Evolutionary conservation across 2,888 invertebrate species (phyloP).

Genomic region (Gortyna flavago): DNA sequence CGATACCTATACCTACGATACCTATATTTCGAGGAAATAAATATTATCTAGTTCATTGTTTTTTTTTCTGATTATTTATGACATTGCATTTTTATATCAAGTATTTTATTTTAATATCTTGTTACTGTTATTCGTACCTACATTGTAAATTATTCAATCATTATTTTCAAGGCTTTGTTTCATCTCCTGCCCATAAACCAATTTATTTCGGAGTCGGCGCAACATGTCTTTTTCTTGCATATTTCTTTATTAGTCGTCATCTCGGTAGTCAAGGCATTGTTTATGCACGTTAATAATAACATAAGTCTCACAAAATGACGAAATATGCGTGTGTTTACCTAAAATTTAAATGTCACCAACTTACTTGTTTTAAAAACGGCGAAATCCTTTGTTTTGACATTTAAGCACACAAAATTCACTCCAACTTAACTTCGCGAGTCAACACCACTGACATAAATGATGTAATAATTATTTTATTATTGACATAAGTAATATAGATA

Average conservation of each 20-base stretch:
- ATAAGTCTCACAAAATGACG: too few relatives aligned
- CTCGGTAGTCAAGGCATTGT: background rate
- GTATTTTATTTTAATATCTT: background rate
- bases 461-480: slow-evolving; percentile 13
- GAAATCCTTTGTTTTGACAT: slow-evolving; percentile 64
- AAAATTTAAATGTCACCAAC: slow-evolving; percentile 31
- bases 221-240: background rate
- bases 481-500: background rate
- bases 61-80: too few relatives aligned
- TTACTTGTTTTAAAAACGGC: slow-evolving; percentile 74
- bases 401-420: slow-evolving; percentile 38
- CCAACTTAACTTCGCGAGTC: slow-evolving; percentile 7
- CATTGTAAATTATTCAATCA: background rate
- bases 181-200: background rate
- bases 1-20: too few relatives aligned
- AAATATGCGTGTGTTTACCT: background rate
- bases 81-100: background rate
- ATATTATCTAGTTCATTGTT: background rate
- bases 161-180: background rate
- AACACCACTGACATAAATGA: slow-evolving; percentile 18
- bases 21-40: too few relatives aligned
- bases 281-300: background rate
- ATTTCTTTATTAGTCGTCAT: background rate
- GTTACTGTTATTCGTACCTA: background rate
- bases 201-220: background rate